Percentiles rank a stretch among this genome's conserved stretches.
These are phyloP conservation scores for Cryptocephalus primarius DNA, from an alignment of 2,888 invertebrate genomes.

Conservation along the genomic window DNA sequence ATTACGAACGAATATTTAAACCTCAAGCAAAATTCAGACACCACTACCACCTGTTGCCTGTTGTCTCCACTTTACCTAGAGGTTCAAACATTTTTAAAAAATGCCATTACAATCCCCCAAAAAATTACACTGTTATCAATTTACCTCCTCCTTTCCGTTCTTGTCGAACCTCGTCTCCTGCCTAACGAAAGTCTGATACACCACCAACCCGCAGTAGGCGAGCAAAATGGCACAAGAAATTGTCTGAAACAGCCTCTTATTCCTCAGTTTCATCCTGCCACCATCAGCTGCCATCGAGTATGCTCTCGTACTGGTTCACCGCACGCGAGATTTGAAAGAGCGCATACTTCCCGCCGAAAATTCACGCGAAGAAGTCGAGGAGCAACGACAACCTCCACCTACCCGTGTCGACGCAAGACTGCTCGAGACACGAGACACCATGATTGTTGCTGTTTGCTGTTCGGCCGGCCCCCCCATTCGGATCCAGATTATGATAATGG, in stretches of 20 bases:
- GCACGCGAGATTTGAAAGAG: conserved; percentile 18
- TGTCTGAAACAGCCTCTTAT: conserved; percentile 30
- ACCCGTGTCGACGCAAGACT: neutral
- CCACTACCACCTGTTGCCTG: too few species aligned
- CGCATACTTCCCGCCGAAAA: conserved; percentile 7
- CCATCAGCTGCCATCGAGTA: conserved; percentile 13
- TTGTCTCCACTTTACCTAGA: too few species aligned
- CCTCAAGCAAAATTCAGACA: too few species aligned
- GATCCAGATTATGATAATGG: conserved; percentile 6
- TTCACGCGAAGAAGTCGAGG: conserved; percentile 1
- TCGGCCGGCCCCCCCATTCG: conserved; percentile 4
- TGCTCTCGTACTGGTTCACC: conserved; percentile 22
- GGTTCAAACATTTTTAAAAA: too few species aligned
- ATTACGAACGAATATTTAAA: too few species aligned
- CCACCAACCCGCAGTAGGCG: conserved; percentile 30
- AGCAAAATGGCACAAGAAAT: conserved; percentile 28
- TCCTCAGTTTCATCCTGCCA: conserved; percentile 29
- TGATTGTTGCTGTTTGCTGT: conserved; percentile 3
- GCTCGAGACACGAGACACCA: conserved; percentile 1
- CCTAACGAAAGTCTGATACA: conserved; percentile 32
- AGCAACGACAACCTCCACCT: neutral
- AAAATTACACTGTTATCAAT: neutral
- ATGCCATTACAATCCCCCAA: neutral
- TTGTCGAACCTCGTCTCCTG: too few species aligned
- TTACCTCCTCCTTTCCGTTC: conserved; percentile 21